Conservation (phyloP, 2,113 vertebrate species). For the Mormyrus lacerda region DNA sequence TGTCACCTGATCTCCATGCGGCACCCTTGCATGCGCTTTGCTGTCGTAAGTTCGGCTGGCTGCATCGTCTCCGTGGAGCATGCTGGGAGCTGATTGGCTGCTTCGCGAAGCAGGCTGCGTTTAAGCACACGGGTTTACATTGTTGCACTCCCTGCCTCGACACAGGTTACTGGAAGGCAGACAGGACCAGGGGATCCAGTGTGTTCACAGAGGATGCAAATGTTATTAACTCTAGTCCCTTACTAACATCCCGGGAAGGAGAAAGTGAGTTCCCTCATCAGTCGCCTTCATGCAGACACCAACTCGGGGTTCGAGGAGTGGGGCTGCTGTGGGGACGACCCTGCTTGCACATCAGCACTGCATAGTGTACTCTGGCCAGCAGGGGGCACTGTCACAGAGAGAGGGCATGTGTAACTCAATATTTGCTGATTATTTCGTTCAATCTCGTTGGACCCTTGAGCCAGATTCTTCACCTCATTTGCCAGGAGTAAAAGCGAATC, state of each 20-base stretch:
- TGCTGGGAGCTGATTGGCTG: slow-evolving; percentile 18
- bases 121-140: slow-evolving; percentile 9
- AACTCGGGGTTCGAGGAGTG: slow-evolving; percentile 23
- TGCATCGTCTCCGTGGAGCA: not conserved
- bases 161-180: slow-evolving; percentile 98
- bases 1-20: not conserved
- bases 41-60: not conserved
- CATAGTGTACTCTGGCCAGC: not conserved
- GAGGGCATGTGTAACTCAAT: not conserved
- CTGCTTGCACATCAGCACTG: not conserved
- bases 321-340: not conserved
- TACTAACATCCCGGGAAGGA: slow-evolving; percentile 93
- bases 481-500: not conserved
- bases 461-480: not conserved
- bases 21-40: not conserved
- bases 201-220: slow-evolving; percentile 79
- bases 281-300: not conserved
- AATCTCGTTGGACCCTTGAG: not conserved
- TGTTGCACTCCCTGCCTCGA: slow-evolving; percentile 60
- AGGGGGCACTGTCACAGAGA: not conserved
- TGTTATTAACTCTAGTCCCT: slow-evolving; percentile 87
- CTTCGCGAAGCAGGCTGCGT: not conserved
- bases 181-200: slow-evolving; percentile 84
- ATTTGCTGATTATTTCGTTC: not conserved
- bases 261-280: slow-evolving; percentile 91